A percentile compares a stretch with the other conserved stretches of the same genome.
Conservation (phyloP, 2,888 invertebrate species). For the Sepioteuthis lessoniana region DNA sequence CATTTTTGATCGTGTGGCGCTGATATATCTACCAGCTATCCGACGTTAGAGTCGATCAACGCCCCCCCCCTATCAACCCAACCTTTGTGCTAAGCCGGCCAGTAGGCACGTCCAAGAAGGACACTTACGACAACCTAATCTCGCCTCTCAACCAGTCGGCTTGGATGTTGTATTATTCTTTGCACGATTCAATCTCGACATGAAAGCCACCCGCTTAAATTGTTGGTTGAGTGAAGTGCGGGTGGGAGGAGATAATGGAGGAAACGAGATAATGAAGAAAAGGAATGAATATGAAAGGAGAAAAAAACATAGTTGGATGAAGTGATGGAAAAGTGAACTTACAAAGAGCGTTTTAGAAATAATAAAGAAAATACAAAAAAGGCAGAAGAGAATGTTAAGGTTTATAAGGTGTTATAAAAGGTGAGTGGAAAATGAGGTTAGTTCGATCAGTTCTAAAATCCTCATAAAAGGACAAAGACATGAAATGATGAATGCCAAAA, state of each 20-base stretch:
- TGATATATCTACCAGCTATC: neutral
- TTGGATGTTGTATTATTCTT: neutral
- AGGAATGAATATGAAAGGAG: neutral
- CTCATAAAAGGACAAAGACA: neutral
- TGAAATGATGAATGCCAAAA: too few species aligned
- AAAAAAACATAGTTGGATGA: neutral
- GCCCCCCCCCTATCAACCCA: neutral
- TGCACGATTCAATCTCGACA: constrained; percentile 13
- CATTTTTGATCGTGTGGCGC: neutral
- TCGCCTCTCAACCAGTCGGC: neutral
- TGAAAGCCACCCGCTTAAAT: constrained; percentile 16
- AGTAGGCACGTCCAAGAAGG: neutral
- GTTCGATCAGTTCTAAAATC: neutral
- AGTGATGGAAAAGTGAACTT: neutral
- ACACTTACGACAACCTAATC: neutral
- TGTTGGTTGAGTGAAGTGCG: neutral
- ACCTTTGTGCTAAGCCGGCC: neutral
- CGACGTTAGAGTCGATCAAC: neutral
- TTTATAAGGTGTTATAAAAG: neutral
- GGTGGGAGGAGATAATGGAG: neutral
- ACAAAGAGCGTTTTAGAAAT: neutral
- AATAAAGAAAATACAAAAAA: neutral
- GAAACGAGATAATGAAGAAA: neutral
- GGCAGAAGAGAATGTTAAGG: neutral
- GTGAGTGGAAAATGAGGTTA: neutral